These are phyloP conservation scores for Tyria jacobaeae DNA, from an alignment of 2,888 invertebrate genomes.

Conservation along the genomic window DNA sequence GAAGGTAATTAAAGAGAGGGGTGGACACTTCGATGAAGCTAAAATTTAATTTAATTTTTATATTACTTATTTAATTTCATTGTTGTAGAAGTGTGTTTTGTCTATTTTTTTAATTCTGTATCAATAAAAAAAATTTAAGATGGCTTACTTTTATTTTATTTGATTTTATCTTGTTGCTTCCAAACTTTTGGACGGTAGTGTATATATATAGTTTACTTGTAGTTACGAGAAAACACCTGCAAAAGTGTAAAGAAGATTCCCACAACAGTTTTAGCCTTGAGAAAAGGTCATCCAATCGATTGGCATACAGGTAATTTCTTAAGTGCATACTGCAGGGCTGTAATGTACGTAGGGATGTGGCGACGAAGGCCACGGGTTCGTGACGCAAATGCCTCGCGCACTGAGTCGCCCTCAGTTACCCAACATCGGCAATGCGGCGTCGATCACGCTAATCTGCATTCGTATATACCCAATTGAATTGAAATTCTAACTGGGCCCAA, in stretches of 20 bases:
- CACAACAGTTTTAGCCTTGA: constrained; percentile 33
- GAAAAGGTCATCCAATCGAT: constrained; percentile 58
- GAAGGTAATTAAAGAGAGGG: no score
- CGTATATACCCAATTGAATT: constrained; percentile 36
- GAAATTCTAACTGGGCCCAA: no score
- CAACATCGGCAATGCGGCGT: constrained; percentile 75
- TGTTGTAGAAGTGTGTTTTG: no score
- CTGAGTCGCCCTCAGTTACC: constrained; percentile 55
- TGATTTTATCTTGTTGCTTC: no score
- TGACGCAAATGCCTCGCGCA: constrained; percentile 55
- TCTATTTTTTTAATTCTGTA: no score
- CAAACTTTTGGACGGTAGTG: no score
- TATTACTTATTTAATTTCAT: no score
- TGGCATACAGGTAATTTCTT: constrained; percentile 50
- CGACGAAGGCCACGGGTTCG: constrained; percentile 28
- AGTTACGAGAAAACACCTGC: background rate
- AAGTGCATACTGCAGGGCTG: constrained; percentile 59
- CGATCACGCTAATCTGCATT: constrained; percentile 74
- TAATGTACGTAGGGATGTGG: constrained; percentile 48
- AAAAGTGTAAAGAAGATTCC: constrained; percentile 28
- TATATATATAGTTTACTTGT: no score
- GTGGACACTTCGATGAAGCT: no score
- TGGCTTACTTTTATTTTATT: no score
- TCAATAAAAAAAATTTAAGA: no score
- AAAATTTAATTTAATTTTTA: no score